These are phyloP conservation scores for Podotricha telesiphe DNA, from an alignment of 2,888 invertebrate genomes.

Conservation along the genomic window DNA sequence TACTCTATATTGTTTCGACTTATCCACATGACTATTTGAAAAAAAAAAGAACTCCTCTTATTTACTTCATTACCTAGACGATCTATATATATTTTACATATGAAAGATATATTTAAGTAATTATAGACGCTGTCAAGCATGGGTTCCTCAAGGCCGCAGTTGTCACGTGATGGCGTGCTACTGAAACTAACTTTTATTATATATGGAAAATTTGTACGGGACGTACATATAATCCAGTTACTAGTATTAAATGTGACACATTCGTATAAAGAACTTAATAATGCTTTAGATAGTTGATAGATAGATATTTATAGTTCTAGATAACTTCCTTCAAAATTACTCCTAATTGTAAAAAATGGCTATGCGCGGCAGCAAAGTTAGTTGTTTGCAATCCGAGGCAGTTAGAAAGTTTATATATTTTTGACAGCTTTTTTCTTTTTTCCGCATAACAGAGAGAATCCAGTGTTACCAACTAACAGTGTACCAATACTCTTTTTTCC, in stretches of 20 bases:
- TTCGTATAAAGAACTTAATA: constrained; percentile 7
- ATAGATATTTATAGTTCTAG: no score
- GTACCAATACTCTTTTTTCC: no score
- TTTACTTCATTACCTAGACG: no score
- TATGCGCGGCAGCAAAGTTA: background rate
- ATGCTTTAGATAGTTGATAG: background rate
- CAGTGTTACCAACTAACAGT: no score
- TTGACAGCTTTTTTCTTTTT: no score
- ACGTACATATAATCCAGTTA: background rate
- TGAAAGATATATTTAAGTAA: background rate
- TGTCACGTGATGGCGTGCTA: constrained; percentile 21
- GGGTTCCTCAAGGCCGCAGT: background rate
- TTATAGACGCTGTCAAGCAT: constrained; percentile 10
- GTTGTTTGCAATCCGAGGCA: background rate
- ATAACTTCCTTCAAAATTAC: no score
- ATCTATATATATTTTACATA: no score
- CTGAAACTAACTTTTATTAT: constrained; percentile 11
- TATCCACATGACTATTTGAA: no score
- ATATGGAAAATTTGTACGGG: background rate
- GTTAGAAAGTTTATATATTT: no score
- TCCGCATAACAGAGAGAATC: no score
- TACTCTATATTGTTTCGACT: no score
- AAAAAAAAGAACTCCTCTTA: no score
- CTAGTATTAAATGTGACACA: background rate
- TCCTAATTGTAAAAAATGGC: background rate